Conservation (phyloP, 2,888 invertebrate species). For the Pyrochroa serraticornis region DNA sequence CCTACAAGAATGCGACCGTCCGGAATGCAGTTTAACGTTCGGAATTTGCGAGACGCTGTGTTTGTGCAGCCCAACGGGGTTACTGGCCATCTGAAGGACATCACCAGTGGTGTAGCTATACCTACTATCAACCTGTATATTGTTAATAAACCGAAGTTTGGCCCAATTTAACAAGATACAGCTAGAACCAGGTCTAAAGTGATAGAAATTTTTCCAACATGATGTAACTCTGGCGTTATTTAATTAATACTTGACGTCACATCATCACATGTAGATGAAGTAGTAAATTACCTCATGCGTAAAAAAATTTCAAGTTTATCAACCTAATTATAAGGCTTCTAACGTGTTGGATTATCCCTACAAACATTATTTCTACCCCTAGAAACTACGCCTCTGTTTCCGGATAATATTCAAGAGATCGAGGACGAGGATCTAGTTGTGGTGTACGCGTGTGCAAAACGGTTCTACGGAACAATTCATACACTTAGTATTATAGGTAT, state of each 20-base stretch:
- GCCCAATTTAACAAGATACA: no score
- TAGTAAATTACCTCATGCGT: background rate
- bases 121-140: no score
- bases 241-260: background rate
- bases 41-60: conserved; percentile 40
- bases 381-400: no score
- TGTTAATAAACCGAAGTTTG: no score
- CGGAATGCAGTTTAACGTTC: conserved; percentile 45
- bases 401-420: background rate
- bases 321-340: conserved; percentile 7
- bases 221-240: no score
- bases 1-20: conserved; percentile 38
- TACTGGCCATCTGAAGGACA: conserved; percentile 39
- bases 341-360: no score
- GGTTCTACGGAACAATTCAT: conserved; percentile 8
- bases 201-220: no score
- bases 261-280: no score
- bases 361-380: no score
- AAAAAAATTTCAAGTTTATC: conserved; percentile 12
- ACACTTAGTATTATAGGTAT: no score
- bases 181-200: no score
- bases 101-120: conserved; percentile 26
- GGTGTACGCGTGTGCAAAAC: conserved; percentile 5
- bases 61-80: conserved; percentile 36
- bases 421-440: conserved; percentile 3